A percentile compares a stretch with the other conserved stretches of the same genome.
These are phyloP conservation scores for Numida meleagris DNA, from an alignment of 2,113 vertebrate genomes.

Conservation along the genomic window DNA sequence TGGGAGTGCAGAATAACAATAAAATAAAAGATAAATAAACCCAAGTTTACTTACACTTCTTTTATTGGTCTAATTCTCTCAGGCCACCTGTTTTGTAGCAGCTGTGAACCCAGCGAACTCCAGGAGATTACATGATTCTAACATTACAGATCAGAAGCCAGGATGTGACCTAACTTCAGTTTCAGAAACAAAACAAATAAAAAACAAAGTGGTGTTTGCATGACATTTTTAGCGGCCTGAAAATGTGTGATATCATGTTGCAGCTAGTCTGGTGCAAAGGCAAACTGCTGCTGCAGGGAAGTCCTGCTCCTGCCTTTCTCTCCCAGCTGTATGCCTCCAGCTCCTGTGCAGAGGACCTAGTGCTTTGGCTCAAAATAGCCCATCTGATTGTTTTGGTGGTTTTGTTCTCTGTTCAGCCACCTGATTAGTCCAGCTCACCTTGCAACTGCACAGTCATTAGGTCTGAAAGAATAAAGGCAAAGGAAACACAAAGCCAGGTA, in stretches of 20 bases:
- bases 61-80: conserved; percentile 26
- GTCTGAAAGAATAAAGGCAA: background rate
- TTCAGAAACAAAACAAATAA: conserved; percentile 39
- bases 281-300: background rate
- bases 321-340: background rate
- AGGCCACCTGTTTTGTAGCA: conserved; percentile 34
- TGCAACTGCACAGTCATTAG: background rate
- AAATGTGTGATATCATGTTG: background rate
- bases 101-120: conserved; percentile 40
- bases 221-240: background rate
- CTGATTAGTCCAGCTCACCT: background rate
- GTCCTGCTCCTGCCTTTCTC: background rate
- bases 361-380: background rate
- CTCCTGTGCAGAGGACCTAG: background rate
- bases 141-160: background rate
- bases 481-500: background rate
- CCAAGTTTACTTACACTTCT: background rate
- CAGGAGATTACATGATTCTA: background rate
- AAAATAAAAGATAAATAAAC: background rate
- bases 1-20: background rate
- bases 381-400: accelerated
- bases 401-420: background rate
- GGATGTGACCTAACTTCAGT: conserved; percentile 22
- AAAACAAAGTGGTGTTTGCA: background rate
- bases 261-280: background rate